Conservation (phyloP, 2,888 invertebrate species). For the Eristalis intricaria region DNA sequence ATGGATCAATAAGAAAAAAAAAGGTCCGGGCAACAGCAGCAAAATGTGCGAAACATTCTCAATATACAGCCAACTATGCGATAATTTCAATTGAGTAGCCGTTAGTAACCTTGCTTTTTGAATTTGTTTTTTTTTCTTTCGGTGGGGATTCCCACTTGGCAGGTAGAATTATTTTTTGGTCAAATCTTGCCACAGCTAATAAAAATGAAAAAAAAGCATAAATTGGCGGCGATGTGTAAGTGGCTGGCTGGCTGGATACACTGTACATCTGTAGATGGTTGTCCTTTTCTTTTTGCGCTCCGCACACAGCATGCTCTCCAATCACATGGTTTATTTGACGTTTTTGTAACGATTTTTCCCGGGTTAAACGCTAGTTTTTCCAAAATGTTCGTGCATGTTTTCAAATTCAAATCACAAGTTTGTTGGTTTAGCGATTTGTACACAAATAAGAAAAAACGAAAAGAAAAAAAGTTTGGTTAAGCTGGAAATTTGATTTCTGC, state of each 20-base stretch:
- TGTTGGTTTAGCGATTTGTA: not conserved
- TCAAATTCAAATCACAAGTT: not conserved
- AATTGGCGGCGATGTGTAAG: slow-evolving; percentile 73
- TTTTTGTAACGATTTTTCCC: not conserved
- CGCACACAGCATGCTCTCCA: slow-evolving; percentile 56
- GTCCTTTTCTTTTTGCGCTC: slow-evolving; percentile 60
- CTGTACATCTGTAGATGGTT: slow-evolving; percentile 12
- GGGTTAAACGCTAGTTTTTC: not conserved
- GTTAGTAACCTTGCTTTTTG: slow-evolving; percentile 37
- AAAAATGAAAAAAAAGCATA: slow-evolving; percentile 36
- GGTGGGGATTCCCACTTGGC: slow-evolving; percentile 29
- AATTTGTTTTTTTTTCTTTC: slow-evolving; percentile 68
- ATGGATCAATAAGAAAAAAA: slow-evolving; percentile 79
- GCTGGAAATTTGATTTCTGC: slow-evolving; percentile 53
- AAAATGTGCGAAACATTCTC: slow-evolving; percentile 1
- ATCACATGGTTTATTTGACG: slow-evolving; percentile 60
- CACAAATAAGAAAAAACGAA: not conserved
- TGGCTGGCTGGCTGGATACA: slow-evolving; percentile 72
- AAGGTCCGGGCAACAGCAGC: slow-evolving; percentile 27
- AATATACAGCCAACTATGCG: not conserved
- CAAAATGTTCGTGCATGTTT: not conserved
- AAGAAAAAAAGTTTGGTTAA: slow-evolving; percentile 34
- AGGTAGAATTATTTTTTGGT: not conserved
- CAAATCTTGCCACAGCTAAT: not conserved
- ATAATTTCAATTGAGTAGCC: slow-evolving; percentile 1